Evolutionary conservation across 1,140 invertebrate species (phyloP), one percentile per base, ranked within the genome.

Genomic region (Melitaea cinxia): DNA sequence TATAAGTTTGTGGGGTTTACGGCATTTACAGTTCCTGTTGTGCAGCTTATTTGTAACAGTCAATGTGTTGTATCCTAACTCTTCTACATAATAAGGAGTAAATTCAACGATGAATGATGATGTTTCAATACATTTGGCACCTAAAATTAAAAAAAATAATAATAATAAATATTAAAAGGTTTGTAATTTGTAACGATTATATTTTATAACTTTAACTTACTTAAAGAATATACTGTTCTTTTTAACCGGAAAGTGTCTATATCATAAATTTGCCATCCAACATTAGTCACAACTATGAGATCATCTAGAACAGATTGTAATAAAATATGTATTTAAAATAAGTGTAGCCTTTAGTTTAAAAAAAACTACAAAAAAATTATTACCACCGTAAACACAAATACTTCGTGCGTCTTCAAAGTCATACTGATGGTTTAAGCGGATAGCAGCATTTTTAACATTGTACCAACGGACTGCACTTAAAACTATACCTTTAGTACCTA

Each of bases 361-460:
- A n/a, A 39, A 7, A 49, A 39, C 28, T 37, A n/a, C n/a, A n/a
- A n/a, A n/a, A n/a, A n/a, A n/a, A n/a, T 39, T 21, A 7, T 64
- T 75, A 83, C 78, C 70, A 57, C 58, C 77, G 58, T 69, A 70
- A 45, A 81, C 68, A 65, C 65, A 67, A 5, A 83, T 68, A 47
- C 57, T 62, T 37, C 50, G 65, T 30, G 73, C 45, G 49, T 39
- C n/a, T 45, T 72, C 50, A n/a, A 60, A 28, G 57, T 59, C 28
- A 58, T 64, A 62, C 12, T 64, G 39, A 64, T 60, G 12, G 30
- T 45, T 26, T 1, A 70, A 42, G 45, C 42, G 21, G 12, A 69
- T 28, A 35, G 23, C 26, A 15, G 57, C 57, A 42, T 52, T 57
- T 2, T 66, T 59, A 28, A 69, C n/a, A 69, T 64, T 55, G 5